Conservation (phyloP, 2,888 invertebrate species). For the Oscheius sp. region DNA sequence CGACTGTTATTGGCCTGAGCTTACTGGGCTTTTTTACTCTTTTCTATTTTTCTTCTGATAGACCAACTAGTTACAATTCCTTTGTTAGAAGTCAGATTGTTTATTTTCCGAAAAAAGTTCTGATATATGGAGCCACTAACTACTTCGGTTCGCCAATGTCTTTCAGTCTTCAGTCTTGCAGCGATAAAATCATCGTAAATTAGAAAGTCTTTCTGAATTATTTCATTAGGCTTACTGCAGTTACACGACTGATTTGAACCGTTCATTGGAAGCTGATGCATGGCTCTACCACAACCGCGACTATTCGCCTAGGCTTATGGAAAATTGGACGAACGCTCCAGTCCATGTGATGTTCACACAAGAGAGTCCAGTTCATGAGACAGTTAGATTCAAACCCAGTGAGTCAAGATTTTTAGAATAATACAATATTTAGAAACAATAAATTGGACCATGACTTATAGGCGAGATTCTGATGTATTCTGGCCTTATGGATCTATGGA, state of each 20-base stretch:
- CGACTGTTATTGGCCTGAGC: not conserved
- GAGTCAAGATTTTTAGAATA: not conserved
- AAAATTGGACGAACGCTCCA: not conserved
- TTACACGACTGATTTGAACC: not conserved
- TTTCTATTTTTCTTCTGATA: not conserved
- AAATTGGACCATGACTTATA: constrained; percentile 56
- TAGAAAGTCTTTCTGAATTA: not conserved
- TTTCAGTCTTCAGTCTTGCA: no score
- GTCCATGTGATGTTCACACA: constrained; percentile 18
- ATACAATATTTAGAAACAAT: constrained; percentile 35
- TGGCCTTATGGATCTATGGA: constrained; percentile 43
- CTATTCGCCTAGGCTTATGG: not conserved
- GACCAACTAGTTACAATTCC: not conserved
- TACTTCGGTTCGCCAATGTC: constrained; percentile 8
- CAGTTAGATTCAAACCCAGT: constrained; percentile 6
- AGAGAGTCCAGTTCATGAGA: constrained; percentile 16
- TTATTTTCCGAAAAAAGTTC: no score
- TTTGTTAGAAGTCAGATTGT: not conserved
- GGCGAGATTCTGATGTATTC: constrained; percentile 46
- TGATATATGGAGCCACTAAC: constrained; percentile 11
- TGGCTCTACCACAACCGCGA: constrained; percentile 16
- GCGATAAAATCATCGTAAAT: no score
- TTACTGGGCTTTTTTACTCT: not conserved
- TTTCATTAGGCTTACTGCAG: not conserved
- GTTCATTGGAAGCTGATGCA: not conserved